Evolutionary conservation across 2,888 invertebrate genomes (phyloP), one percentile per base, ranked within the genome.

Genomic region (Phymatocera aterrima): DNA sequence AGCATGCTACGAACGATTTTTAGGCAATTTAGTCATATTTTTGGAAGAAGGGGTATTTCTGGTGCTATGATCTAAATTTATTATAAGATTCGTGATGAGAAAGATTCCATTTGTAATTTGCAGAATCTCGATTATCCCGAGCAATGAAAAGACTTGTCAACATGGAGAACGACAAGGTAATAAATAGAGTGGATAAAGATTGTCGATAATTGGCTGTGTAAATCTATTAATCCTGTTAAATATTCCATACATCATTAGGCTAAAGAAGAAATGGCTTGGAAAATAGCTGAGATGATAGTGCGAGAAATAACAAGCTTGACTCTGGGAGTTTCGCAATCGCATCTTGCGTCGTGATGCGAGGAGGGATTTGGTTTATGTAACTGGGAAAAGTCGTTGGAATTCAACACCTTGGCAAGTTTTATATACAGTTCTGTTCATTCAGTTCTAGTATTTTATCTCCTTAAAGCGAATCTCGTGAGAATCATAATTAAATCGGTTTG

Each of bases 221-320:
- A 34, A 15, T 0, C n/a, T 24, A n/a, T 1, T 15, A 51, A 18
- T n/a, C 4, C 8, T 40, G 60, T 51, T 57, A 18, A 37, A 48
- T 75, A 61, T 12, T 34, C 57, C 18, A 57, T 65, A 46, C 24
- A 2, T 60, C 18, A 70, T 77, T 82, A 92, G 92, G 95, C 95
- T 68, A 96, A 98, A 91, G 98, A 99, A 91, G 98, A 98, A 91
- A 95, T 98, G 93, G 99, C 99, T 4, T 97, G 98, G 96, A 97
- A 98, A 92, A 96, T 98, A 82, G 98, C 99, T 34, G 97, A 97
- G 91, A 98, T 98, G 96, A 99, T 99, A 87, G 95, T 99, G 60
- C 97, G 96, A 91, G 98, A 98, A 92, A 96, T 99, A 80, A 98
- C 97, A 57, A 96, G 94, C 90, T 93, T 98, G 87, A 98, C 97